These are phyloP conservation scores for Urosaurus nigricauda DNA, from an alignment of 2,797 vertebrate genomes.

Conservation along the genomic window DNA sequence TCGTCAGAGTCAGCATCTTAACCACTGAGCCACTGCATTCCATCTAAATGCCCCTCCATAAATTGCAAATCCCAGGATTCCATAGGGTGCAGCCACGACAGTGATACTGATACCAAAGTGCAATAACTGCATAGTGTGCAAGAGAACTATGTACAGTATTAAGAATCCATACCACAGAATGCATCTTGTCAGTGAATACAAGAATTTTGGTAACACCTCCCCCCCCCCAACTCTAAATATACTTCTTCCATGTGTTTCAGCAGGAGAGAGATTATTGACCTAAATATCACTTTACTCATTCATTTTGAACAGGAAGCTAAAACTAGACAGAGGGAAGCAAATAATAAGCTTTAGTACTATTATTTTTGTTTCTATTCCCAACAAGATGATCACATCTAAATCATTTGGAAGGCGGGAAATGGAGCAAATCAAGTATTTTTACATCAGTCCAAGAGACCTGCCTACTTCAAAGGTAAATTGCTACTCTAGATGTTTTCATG, in stretches of 20 bases:
- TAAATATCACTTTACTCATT: background rate
- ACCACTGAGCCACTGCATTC: too few relatives aligned
- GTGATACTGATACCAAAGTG: too few relatives aligned
- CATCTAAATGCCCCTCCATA: too few relatives aligned
- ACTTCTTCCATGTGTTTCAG: background rate
- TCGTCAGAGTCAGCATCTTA: too few relatives aligned
- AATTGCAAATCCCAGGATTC: too few relatives aligned
- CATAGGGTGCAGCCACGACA: too few relatives aligned
- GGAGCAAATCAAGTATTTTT: too few relatives aligned
- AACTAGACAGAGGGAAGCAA: background rate
- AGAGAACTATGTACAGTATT: background rate
- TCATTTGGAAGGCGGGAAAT: too few relatives aligned
- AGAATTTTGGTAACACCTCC: background rate
- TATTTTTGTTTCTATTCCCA: background rate
- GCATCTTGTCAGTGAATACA: background rate
- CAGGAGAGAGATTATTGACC: background rate
- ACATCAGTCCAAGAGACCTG: too few relatives aligned
- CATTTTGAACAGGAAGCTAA: background rate
- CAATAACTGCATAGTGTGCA: too few relatives aligned
- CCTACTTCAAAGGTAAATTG: too few relatives aligned
- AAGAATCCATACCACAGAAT: background rate
- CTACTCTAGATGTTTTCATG: too few relatives aligned
- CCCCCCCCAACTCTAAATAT: background rate
- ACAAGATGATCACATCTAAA: background rate
- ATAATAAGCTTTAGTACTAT: background rate